Percentiles rank a stretch among this genome's conserved stretches.
Conservation (phyloP, 2,113 vertebrate species). For the Podarcis muralis region DNA sequence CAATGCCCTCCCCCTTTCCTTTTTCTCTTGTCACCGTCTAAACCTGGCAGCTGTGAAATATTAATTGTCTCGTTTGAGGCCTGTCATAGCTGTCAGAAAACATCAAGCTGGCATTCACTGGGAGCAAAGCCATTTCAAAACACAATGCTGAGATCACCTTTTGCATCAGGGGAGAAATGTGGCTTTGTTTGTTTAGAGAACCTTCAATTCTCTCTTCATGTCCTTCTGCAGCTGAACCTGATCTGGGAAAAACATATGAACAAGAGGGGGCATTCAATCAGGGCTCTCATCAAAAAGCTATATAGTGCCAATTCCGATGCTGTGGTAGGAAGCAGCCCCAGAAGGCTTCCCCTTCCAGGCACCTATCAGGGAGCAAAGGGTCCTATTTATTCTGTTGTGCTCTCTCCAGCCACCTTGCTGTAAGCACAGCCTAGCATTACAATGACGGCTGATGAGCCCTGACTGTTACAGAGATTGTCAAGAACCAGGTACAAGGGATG, state of each 20-base stretch:
- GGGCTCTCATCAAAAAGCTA: neutral
- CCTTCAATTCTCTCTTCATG: neutral
- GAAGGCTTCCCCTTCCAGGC: constrained; percentile 4
- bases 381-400: constrained; percentile 14
- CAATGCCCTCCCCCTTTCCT: neutral
- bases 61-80: constrained; percentile 42
- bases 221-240: neutral
- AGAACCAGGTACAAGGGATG: neutral
- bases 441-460: constrained; percentile 8
- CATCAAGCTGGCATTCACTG: constrained; percentile 27
- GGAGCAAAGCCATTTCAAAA: constrained; percentile 30
- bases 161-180: neutral
- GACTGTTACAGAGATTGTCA: constrained; percentile 12
- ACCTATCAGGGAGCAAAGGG: constrained; percentile 1
- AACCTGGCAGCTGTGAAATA: constrained; percentile 40
- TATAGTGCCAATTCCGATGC: neutral
- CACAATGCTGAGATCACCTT: constrained; percentile 15
- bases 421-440: neutral
- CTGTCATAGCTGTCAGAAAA: constrained; percentile 39
- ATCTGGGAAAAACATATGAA: neutral
- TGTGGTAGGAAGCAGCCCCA: neutral
- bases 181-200: constrained; percentile 6
- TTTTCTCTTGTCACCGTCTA: neutral
- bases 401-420: constrained; percentile 31
- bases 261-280: neutral